phyloP scores from a whole-genome alignment of 2,797 vertebrate genomes.

The Falco berigora region DNA sequence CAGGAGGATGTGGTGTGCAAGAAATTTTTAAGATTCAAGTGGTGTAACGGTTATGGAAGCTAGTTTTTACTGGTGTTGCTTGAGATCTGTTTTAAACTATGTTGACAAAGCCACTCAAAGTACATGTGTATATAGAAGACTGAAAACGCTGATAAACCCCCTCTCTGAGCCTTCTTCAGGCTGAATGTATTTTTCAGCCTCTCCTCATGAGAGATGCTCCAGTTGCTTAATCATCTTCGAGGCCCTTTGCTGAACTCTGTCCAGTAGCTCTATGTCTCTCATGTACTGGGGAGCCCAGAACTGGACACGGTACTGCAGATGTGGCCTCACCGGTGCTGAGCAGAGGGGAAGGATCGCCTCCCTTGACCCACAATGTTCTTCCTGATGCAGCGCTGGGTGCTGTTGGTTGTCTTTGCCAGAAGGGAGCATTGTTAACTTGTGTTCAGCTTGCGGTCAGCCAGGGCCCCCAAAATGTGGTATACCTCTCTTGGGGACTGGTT shows the following conservation, averaged over 20 bases:
- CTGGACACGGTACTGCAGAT: too few species aligned
- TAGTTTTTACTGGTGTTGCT: neutral
- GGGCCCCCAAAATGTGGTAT: neutral
- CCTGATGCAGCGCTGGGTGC: neutral
- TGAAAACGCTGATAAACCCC: neutral
- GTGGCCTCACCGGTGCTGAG: neutral
- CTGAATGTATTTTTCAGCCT: neutral
- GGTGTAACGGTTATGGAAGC: neutral
- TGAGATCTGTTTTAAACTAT: neutral
- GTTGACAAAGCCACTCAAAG: neutral
- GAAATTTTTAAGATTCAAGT: neutral
- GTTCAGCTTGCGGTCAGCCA: neutral
- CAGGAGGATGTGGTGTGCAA: neutral
- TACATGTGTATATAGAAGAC: neutral
- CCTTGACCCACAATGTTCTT: neutral
- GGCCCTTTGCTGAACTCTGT: too few species aligned
- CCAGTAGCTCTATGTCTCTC: too few species aligned
- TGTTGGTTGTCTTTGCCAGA: neutral
- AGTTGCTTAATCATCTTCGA: too few species aligned
- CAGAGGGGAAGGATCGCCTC: neutral
- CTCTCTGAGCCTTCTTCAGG: neutral
- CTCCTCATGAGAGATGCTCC: neutral
- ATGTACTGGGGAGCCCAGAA: too few species aligned
- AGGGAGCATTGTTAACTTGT: neutral
- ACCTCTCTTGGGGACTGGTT: neutral